Conservation (phyloP, 1,140 invertebrate species). For the Drosophila malerkotliana region DNA sequence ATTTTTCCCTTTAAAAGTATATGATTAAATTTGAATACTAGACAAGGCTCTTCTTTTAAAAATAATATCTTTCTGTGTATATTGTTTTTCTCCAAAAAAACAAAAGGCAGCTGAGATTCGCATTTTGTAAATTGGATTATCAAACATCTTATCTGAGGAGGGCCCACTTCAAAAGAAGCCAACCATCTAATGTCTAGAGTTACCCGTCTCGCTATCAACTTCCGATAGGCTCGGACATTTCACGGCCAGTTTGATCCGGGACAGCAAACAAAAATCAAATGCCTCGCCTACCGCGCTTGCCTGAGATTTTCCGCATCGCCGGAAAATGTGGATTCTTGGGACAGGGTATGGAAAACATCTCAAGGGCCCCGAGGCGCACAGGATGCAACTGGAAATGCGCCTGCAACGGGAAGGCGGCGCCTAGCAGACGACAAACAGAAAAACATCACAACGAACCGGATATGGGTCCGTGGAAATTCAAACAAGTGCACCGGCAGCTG, state of each 20-base stretch:
- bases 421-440: conserved; percentile 34
- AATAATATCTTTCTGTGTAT: not conserved
- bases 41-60: conserved; percentile 1
- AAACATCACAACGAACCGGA: conserved; percentile 23
- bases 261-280: conserved; percentile 79
- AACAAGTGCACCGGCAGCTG: conserved; percentile 69
- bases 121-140: conserved; percentile 72
- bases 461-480: conserved; percentile 65
- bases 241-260: conserved; percentile 65
- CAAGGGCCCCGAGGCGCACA: conserved; percentile 54
- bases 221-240: conserved; percentile 77
- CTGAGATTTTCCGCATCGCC: conserved; percentile 74
- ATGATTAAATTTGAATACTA: not conserved
- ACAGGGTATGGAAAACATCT: conserved; percentile 25
- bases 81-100: not conserved
- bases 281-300: conserved; percentile 37
- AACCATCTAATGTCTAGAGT: conserved; percentile 46
- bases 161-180: conserved; percentile 71
- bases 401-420: conserved; percentile 61
- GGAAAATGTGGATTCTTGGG: conserved; percentile 10
- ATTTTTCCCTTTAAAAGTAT: conserved; percentile 9
- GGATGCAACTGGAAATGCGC: conserved; percentile 65
- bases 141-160: conserved; percentile 56
- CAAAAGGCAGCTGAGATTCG: conserved; percentile 70
- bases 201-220: conserved; percentile 64